Conservation (phyloP, 2,113 vertebrate genomes). For the Typhlomys cinereus region DNA sequence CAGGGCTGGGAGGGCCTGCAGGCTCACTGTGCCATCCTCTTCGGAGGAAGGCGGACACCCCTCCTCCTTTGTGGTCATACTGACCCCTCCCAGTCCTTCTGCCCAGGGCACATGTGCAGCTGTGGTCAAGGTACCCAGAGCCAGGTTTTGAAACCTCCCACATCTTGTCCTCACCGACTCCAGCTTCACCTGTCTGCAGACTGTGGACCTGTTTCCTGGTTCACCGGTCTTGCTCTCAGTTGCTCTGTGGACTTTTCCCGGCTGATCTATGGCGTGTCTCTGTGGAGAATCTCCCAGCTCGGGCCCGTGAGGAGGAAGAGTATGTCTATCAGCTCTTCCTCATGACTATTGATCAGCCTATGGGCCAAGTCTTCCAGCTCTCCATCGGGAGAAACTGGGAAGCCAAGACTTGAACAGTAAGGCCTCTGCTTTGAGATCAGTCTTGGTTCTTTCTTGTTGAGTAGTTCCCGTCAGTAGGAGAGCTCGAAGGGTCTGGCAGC, state of each 20-base stretch:
- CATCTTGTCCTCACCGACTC: background rate
- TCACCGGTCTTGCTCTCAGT: background rate
- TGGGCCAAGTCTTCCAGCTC: background rate
- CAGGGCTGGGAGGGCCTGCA: fast-evolving
- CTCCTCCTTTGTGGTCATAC: background rate
- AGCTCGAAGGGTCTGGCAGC: background rate
- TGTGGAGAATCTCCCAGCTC: background rate
- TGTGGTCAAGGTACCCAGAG: background rate
- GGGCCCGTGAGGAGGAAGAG: background rate
- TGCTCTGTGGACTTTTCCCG: background rate
- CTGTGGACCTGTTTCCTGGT: background rate
- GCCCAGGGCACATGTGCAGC: background rate
- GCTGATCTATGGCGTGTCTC: background rate
- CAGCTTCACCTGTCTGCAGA: background rate
- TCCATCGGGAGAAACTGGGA: background rate
- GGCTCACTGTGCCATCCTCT: too few species aligned
- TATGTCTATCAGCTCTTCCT: background rate
- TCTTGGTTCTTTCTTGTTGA: background rate
- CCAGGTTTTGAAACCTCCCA: background rate
- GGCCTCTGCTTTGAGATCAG: too few species aligned
- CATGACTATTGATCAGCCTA: background rate
- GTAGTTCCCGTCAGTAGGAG: background rate
- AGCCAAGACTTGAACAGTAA: background rate
- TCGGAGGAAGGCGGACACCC: background rate
- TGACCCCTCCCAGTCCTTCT: background rate